Evolutionary conservation across 2,113 vertebrate genomes (phyloP).

Genomic region (Entosphenus tridentatus): DNA sequence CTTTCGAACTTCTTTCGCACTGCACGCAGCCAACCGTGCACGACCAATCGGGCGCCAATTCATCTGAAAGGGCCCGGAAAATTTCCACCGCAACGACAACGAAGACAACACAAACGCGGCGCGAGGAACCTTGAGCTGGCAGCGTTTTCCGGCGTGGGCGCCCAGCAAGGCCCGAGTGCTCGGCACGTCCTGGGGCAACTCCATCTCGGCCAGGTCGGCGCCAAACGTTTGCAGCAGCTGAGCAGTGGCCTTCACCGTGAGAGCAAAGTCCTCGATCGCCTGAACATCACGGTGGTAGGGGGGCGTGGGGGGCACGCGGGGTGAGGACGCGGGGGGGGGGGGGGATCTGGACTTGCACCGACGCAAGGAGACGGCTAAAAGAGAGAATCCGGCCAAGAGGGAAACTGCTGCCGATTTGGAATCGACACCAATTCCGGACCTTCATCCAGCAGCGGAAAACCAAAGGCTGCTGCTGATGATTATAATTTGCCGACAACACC

Average conservation of each 20-base stretch:
- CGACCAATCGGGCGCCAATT: no score
- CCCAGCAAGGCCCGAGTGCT: slow-evolving; percentile 48
- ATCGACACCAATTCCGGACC: neutral
- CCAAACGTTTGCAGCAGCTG: slow-evolving; percentile 74
- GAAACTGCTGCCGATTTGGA: neutral
- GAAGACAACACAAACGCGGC: no score
- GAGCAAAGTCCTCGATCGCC: slow-evolving; percentile 78
- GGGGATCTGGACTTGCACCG: neutral
- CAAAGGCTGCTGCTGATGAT: no score
- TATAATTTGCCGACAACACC: no score
- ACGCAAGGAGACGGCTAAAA: neutral
- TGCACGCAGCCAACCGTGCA: no score
- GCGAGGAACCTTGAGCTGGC: slow-evolving; percentile 48
- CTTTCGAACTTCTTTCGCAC: no score
- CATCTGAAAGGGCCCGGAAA: no score
- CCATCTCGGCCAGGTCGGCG: slow-evolving; percentile 73
- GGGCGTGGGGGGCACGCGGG: no score
- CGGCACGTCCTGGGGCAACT: slow-evolving; percentile 60
- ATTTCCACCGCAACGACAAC: no score
- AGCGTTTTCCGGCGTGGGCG: slow-evolving; percentile 46
- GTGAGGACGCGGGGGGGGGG: no score
- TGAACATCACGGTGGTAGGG: slow-evolving; percentile 14
- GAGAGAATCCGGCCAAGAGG: neutral
- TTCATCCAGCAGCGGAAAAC: neutral
- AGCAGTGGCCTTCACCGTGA: slow-evolving; percentile 81